These are phyloP conservation scores for Columba guinea DNA, from an alignment of 2,797 vertebrate genomes.

Conservation along the genomic window DNA sequence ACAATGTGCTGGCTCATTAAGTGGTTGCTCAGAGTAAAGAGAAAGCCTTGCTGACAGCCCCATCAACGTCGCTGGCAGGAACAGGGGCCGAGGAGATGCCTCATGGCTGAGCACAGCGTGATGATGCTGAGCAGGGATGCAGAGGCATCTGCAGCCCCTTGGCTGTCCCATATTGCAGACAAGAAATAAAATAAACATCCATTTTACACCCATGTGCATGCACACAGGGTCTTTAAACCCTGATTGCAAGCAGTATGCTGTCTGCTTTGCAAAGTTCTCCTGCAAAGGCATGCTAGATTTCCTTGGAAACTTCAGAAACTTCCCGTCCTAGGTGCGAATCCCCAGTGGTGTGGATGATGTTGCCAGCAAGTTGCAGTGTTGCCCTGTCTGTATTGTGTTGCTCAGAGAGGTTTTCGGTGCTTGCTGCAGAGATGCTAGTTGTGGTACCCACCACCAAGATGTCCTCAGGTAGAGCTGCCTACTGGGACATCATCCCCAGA, in stretches of 20 bases:
- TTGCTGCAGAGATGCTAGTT: background rate
- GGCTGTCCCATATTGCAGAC: background rate
- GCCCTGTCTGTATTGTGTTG: background rate
- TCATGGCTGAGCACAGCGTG: background rate
- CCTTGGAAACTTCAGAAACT: background rate
- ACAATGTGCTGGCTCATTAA: background rate
- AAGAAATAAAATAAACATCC: background rate
- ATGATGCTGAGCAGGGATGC: background rate
- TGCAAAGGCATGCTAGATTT: background rate
- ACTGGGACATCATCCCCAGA: rapidly evolving
- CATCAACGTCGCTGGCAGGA: background rate
- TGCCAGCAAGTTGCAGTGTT: rapidly evolving
- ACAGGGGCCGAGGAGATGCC: background rate
- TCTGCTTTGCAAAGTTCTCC: background rate
- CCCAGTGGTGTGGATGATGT: background rate
- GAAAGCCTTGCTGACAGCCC: background rate
- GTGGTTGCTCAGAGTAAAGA: background rate
- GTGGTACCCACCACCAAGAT: background rate
- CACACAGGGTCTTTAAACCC: background rate
- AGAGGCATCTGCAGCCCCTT: background rate
- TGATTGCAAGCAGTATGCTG: background rate
- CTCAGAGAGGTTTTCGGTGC: background rate
- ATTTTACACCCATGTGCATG: background rate
- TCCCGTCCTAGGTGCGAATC: background rate
- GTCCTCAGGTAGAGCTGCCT: background rate